These are phyloP conservation scores for Paratilapia polleni DNA, from an alignment of 2,113 vertebrate genomes.

Conservation along the genomic window DNA sequence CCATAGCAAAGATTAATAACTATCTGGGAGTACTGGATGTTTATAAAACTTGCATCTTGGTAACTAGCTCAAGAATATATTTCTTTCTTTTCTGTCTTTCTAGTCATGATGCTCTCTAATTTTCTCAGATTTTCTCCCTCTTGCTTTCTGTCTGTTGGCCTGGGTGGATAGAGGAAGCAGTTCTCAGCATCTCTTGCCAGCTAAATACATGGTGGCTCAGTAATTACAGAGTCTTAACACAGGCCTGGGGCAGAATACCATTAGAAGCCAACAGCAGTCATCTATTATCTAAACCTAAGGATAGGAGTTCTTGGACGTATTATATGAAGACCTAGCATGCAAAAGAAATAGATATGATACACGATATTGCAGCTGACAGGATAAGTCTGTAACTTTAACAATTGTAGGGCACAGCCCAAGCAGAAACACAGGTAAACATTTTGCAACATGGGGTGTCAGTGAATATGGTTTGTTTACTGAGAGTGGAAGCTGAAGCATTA, in stretches of 20 bases:
- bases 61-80: not conserved
- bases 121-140: constrained; percentile 32
- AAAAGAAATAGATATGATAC: constrained; percentile 22
- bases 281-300: constrained; percentile 67
- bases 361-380: not conserved
- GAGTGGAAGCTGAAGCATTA: not conserved
- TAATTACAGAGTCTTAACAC: constrained; percentile 77
- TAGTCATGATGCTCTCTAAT: constrained; percentile 19
- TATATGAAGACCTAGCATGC: not conserved
- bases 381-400: not conserved
- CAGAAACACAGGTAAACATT: not conserved
- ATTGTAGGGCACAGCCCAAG: not conserved
- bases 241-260: constrained; percentile 66
- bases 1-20: constrained; percentile 46
- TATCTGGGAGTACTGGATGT: constrained; percentile 28
- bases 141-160: constrained; percentile 35
- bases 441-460: not conserved
- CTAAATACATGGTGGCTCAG: constrained; percentile 74
- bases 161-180: constrained; percentile 61
- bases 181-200: constrained; percentile 63
- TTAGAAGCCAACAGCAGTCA: constrained; percentile 58
- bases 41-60: constrained; percentile 11
- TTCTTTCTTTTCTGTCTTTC: constrained; percentile 19
- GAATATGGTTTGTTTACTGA: not conserved
- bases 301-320: constrained; percentile 44